A percentile compares a stretch with the other conserved stretches of the same genome.
Evolutionary conservation across 2,797 vertebrate genomes (phyloP).

Genomic region (Sebastes paucispinis): DNA sequence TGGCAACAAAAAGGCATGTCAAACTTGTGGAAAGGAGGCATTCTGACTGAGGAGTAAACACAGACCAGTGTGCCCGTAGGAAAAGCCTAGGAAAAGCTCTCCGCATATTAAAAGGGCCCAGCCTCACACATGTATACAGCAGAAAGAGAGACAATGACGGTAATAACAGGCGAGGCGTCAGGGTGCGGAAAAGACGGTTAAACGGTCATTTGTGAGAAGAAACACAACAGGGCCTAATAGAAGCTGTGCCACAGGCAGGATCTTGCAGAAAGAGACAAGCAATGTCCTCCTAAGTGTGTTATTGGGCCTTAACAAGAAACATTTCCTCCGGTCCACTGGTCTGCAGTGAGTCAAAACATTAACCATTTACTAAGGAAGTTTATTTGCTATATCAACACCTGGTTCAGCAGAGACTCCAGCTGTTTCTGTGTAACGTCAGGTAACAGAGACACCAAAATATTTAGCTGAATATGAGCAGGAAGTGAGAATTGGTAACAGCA

Average conservation of each 20-base stretch:
- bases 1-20: slow-evolving; percentile 85
- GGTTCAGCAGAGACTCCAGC: slow-evolving; percentile 45
- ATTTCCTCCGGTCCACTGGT: slow-evolving; percentile 33
- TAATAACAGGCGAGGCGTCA: slow-evolving; percentile 84
- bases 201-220: slow-evolving; percentile 81
- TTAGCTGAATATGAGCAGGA: slow-evolving; percentile 3
- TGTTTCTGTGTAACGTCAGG: slow-evolving; percentile 27
- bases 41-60: slow-evolving; percentile 80
- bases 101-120: slow-evolving; percentile 76
- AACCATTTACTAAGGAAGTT: slow-evolving; percentile 35
- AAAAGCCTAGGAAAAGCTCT: slow-evolving; percentile 80
- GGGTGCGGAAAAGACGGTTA: slow-evolving; percentile 81
- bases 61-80: slow-evolving; percentile 79
- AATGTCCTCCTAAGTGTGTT: slow-evolving; percentile 45
- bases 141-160: slow-evolving; percentile 79
- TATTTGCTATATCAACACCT: slow-evolving; percentile 43
- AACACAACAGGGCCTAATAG: slow-evolving; percentile 67
- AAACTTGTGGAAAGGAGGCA: slow-evolving; percentile 82
- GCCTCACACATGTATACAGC: slow-evolving; percentile 76
- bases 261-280: slow-evolving; percentile 51
- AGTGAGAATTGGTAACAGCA: background rate
- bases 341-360: slow-evolving; percentile 46
- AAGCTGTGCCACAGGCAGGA: slow-evolving; percentile 57
- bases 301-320: slow-evolving; percentile 41
- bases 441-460: slow-evolving; percentile 17